These are phyloP conservation scores for Aromia moschata DNA, from an alignment of 2,888 invertebrate species.

Conservation along the genomic window DNA sequence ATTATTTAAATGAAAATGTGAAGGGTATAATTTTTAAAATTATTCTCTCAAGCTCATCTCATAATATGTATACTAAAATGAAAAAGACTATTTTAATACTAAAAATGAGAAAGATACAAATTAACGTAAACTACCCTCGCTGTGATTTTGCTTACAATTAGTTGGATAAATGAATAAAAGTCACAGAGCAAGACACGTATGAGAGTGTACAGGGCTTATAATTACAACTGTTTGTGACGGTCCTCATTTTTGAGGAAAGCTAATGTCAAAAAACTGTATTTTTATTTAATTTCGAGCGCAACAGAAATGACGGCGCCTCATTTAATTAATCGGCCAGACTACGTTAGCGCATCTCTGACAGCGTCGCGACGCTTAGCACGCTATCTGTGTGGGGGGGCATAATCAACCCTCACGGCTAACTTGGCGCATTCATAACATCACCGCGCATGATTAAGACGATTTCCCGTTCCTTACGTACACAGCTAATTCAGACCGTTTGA, in stretches of 20 bases:
- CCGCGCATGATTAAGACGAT: background rate
- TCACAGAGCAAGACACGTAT: too few species aligned
- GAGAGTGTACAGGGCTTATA: too few species aligned
- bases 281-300: slow-evolving; percentile 22
- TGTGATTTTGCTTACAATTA: too few species aligned
- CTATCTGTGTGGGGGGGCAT: slow-evolving; percentile 48
- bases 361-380: slow-evolving; percentile 33
- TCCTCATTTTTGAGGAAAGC: slow-evolving; percentile 4
- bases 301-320: slow-evolving; percentile 22
- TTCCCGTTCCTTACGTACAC: background rate
- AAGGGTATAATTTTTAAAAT: too few species aligned
- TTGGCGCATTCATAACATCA: slow-evolving; percentile 49
- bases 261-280: slow-evolving; percentile 21
- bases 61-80: too few species aligned
- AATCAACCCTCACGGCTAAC: slow-evolving; percentile 57
- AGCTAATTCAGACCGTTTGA: background rate
- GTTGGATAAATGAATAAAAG: too few species aligned
- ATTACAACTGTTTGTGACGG: slow-evolving; percentile 13
- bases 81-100: too few species aligned
- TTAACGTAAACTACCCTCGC: too few species aligned
- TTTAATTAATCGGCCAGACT: slow-evolving; percentile 24
- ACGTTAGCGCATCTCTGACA: slow-evolving; percentile 32
- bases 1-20: too few species aligned
- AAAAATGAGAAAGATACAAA: too few species aligned
- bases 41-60: too few species aligned